Conservation (phyloP, 2,888 invertebrate genomes). For the Campoplex capitator region DNA sequence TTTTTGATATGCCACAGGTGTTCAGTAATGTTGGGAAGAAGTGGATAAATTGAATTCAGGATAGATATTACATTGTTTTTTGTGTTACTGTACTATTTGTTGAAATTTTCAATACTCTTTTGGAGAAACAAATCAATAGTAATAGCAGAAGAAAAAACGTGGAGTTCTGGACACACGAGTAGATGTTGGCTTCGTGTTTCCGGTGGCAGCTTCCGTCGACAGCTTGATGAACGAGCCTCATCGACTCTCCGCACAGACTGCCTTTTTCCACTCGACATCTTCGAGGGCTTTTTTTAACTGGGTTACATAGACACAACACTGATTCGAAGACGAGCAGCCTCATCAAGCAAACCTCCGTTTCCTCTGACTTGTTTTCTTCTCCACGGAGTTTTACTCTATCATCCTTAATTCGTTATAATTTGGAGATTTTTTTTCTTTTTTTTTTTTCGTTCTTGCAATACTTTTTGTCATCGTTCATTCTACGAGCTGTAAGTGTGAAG, state of each 20-base stretch:
- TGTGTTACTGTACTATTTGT: slow-evolving; percentile 34
- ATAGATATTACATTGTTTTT: slow-evolving; percentile 17
- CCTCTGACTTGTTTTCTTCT: slow-evolving; percentile 17
- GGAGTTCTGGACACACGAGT: background rate
- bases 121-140: slow-evolving; percentile 10
- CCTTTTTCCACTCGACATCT: slow-evolving; percentile 10
- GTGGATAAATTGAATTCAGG: slow-evolving; percentile 26
- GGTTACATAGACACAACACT: slow-evolving; percentile 18
- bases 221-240: slow-evolving; percentile 61
- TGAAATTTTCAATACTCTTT: slow-evolving; percentile 34
- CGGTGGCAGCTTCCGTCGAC: slow-evolving; percentile 36
- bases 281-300: slow-evolving; percentile 9
- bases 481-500: background rate
- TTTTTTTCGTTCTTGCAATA: too few relatives aligned
- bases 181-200: slow-evolving; percentile 29
- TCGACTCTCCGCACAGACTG: slow-evolving; percentile 15
- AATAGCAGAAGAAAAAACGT: background rate
- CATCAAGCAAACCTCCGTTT: slow-evolving; percentile 23
- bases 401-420: slow-evolving; percentile 23
- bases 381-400: slow-evolving; percentile 11
- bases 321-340: slow-evolving; percentile 42
- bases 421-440: background rate
- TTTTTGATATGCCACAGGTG: background rate
- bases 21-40: background rate
- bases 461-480: background rate